Conservation (phyloP, 2,113 vertebrate genomes). For the Eleginops maclovinus region DNA sequence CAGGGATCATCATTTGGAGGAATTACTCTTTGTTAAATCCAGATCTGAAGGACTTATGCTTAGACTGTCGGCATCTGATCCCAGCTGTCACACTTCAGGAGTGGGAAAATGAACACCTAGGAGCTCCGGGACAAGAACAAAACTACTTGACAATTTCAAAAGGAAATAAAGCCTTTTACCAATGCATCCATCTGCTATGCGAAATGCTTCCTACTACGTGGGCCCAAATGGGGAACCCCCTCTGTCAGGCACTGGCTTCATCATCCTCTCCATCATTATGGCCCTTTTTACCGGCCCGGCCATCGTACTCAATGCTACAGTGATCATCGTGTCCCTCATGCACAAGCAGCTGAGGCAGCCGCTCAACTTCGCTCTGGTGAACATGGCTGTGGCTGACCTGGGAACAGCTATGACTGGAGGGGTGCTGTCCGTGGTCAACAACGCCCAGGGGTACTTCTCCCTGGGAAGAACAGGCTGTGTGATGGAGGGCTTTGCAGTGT, state of each 20-base stretch:
- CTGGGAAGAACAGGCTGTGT: constrained; percentile 81
- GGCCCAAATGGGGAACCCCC: constrained; percentile 54
- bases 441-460: constrained; percentile 80
- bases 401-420: constrained; percentile 79
- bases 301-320: constrained; percentile 79
- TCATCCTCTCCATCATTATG: constrained; percentile 79
- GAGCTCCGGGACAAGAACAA: constrained; percentile 15
- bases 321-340: constrained; percentile 80
- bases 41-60: constrained; percentile 76
- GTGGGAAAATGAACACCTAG: constrained; percentile 28
- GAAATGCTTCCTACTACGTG: constrained; percentile 54
- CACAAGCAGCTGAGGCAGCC: constrained; percentile 82
- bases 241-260: constrained; percentile 75
- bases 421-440: constrained; percentile 80
- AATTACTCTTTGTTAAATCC: constrained; percentile 74
- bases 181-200: constrained; percentile 44
- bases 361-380: constrained; percentile 84
- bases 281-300: constrained; percentile 76
- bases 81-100: constrained; percentile 27
- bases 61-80: constrained; percentile 65
- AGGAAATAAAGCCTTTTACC: constrained; percentile 1
- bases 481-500: constrained; percentile 82
- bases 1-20: constrained; percentile 71
- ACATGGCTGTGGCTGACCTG: constrained; percentile 82
- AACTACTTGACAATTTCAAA: too few species aligned